These are phyloP conservation scores for Poeciliopsis gracilis DNA, from an alignment of 2,797 vertebrate genomes.

Conservation along the genomic window DNA sequence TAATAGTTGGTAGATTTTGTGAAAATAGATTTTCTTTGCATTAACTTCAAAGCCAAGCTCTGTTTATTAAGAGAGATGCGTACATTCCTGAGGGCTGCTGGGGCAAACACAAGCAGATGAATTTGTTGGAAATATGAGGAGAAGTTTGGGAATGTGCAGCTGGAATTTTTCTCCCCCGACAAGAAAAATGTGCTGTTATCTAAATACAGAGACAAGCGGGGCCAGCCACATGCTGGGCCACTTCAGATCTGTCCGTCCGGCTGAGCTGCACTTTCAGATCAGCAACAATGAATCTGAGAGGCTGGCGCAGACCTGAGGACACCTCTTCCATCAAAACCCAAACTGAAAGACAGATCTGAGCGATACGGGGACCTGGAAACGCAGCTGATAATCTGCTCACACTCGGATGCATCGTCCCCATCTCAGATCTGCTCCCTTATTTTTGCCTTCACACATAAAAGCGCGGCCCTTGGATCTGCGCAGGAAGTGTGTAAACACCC, in stretches of 20 bases:
- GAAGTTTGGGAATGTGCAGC: conserved; percentile 36
- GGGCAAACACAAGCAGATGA: conserved; percentile 22
- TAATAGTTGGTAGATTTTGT: conserved; percentile 1
- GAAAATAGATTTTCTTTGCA: conserved; percentile 1
- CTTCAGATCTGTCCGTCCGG: conserved; percentile 58
- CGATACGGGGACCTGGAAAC: conserved; percentile 63
- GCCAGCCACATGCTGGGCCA: conserved; percentile 44
- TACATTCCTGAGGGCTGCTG: conserved; percentile 1
- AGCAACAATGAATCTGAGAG: conserved; percentile 41
- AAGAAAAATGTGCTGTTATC: conserved; percentile 63
- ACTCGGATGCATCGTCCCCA: conserved; percentile 70
- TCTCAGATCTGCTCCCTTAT: conserved; percentile 76
- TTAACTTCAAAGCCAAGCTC: conserved; percentile 10
- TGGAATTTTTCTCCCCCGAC: conserved; percentile 26
- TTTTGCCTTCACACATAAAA: conserved; percentile 73
- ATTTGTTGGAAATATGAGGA: conserved; percentile 32
- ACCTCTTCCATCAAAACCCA: conserved; percentile 67
- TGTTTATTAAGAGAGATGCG: conserved; percentile 20
- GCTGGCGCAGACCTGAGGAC: conserved; percentile 26
- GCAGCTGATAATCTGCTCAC: conserved; percentile 63
- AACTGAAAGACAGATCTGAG: conserved; percentile 65
- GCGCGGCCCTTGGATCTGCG: conserved; percentile 52
- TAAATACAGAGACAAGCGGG: conserved; percentile 65
- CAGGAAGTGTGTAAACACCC: conserved; percentile 72
- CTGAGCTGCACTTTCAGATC: conserved; percentile 52